Base-by-base conservation (phyloP, 2,888 invertebrate genomes). In the Ganaspis brasiliensis region DNA sequence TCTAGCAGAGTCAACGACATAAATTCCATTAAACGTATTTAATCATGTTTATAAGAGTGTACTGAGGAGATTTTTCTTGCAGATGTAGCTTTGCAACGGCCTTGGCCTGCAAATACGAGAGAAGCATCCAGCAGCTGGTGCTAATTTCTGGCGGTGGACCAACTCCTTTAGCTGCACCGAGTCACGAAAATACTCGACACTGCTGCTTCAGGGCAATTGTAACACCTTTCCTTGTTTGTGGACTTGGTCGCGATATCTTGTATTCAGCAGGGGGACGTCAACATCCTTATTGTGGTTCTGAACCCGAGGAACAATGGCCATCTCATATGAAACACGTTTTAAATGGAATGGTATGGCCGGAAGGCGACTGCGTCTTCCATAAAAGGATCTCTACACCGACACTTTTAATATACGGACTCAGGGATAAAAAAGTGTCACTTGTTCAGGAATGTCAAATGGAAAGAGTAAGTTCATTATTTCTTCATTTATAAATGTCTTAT, bases 391-490 rank as follows among this genome's bases (percentile, higher is more conserved):
- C 92, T 67, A 93, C 93, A 72, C 95, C 95, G 3, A 94, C 95
- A 4, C 92, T 95, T 56, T 91, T 95, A 37, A 93, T 95, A 52
- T 94, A 95, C 87, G 95, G 95, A 10, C 91, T 94, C 82, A 92
- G 93, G 86, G 95, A 95, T 89, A 93, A 93, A 80, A 92, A 94
- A 77, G 94, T 95, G 31, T 93, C 94, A n/a, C 91, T 95, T 78
- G 94, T 95, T 19, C 95, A 95, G 85, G 94, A 95, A 90, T 94
- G 94, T 86, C 94, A 95, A 89, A 95, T 95, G 95, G 94, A 94
- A 88, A 92, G 94, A 90, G 95, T 95, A 87, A 89, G 92, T 86
- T 79, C 6, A 9, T 59, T 31, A 26, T 9, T 31, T 59, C 16
- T 8, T 16, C n/a, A 8, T 45, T 70, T 70, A 12, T 57, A 31